phyloP scores from a whole-genome alignment of 2,113 vertebrate genomes.

The Phaethornis superciliosus region DNA sequence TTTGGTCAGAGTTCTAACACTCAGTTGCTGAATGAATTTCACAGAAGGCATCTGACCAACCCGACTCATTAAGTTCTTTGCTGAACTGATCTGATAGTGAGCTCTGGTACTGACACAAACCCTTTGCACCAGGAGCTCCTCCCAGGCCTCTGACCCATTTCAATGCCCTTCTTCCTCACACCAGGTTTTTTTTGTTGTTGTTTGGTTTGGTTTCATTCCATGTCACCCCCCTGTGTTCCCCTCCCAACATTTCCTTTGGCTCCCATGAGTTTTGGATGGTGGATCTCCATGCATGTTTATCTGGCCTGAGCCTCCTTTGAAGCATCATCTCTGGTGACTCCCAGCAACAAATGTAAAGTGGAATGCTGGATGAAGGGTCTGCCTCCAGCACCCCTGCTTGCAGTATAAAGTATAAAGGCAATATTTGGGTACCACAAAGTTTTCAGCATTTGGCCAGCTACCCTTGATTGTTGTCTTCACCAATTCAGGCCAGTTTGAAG shows the following conservation, averaged over 20 bases:
- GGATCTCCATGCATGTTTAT: neutral
- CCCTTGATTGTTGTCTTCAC: neutral
- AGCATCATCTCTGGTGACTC: neutral
- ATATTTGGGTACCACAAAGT: neutral
- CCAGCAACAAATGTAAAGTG: neutral
- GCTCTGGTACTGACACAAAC: neutral
- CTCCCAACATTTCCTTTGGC: neutral
- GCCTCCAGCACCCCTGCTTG: neutral
- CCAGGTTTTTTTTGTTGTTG: neutral
- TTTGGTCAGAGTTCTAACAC: neutral
- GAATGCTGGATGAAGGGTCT: neutral
- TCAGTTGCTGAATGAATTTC: neutral
- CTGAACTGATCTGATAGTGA: neutral
- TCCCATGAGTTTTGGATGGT: neutral
- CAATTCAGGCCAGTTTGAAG: neutral
- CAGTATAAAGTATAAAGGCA: neutral
- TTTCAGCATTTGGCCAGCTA: fast-evolving
- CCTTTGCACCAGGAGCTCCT: neutral
- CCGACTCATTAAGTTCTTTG: neutral
- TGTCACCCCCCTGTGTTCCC: neutral
- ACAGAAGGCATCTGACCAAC: neutral
- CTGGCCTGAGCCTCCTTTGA: neutral
- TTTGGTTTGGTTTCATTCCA: neutral
- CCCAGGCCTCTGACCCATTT: neutral
- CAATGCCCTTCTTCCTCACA: neutral